Evolutionary conservation across 2,797 vertebrate species (phyloP).

Genomic region (Petrocephalus schoutedeni): DNA sequence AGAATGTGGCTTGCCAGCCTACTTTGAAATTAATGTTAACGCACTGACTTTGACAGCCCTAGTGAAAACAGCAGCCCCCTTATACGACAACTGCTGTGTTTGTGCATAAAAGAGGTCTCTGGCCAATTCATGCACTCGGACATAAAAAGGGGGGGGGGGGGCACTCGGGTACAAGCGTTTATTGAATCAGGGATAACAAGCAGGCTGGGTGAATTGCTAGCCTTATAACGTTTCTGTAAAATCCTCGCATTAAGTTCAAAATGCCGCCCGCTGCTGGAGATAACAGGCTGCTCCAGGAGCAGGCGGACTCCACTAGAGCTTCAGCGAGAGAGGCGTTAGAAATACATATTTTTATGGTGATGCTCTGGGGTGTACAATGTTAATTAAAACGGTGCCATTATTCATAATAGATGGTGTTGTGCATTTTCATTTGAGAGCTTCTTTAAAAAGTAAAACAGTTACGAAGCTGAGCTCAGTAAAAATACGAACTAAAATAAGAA

Average conservation of each 20-base stretch:
- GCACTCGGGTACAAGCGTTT: neutral
- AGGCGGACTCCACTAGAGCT: neutral
- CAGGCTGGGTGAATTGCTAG: too few species aligned
- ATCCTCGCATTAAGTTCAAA: neutral
- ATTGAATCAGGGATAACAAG: too few species aligned
- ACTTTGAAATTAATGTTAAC: neutral
- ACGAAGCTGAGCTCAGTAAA: neutral
- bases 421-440: neutral
- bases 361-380: neutral
- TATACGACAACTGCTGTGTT: neutral
- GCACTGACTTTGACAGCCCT: neutral
- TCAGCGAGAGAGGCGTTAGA: neutral
- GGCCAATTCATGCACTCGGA: neutral
- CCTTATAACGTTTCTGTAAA: neutral
- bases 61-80: neutral
- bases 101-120: neutral
- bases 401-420: neutral
- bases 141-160: neutral
- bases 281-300: neutral
- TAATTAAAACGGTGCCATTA: neutral
- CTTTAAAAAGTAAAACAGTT: neutral
- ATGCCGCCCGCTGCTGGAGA: neutral
- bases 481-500: neutral
- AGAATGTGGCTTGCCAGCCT: neutral
- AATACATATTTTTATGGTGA: neutral